These are phyloP conservation scores for Empis livida DNA, from an alignment of 2,888 invertebrate species.

Conservation along the genomic window DNA sequence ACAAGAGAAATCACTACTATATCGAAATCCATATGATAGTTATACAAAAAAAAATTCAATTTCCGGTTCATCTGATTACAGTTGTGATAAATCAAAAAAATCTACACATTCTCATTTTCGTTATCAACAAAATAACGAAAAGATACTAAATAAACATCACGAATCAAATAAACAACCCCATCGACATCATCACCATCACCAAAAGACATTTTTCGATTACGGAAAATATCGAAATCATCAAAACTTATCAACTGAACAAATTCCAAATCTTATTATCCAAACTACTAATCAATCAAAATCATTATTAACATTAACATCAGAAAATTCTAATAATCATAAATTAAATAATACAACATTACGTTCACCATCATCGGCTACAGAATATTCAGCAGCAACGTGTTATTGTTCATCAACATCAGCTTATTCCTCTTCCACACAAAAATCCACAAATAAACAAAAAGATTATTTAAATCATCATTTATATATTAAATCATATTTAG, in stretches of 20 bases:
- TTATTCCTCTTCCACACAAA: constrained; percentile 32
- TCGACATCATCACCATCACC: constrained; percentile 29
- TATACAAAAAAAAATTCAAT: constrained; percentile 22
- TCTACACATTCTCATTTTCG: constrained; percentile 4
- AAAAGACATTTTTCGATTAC: constrained; percentile 20
- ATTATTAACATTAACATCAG: neutral
- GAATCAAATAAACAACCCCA: constrained; percentile 13
- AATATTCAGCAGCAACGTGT: constrained; percentile 35
- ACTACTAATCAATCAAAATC: neutral
- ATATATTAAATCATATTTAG: constrained; percentile 42
- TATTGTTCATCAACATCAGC: constrained; percentile 27
- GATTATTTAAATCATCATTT: constrained; percentile 41
- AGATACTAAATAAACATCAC: neutral
- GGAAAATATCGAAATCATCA: constrained; percentile 24
- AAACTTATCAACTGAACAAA: neutral
- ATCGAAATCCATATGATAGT: constrained; percentile 19
- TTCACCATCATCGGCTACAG: constrained; percentile 27
- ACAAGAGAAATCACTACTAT: constrained; percentile 36
- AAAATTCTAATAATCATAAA: neutral
- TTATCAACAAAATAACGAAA: neutral
- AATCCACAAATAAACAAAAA: constrained; percentile 31
- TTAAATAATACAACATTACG: constrained; percentile 8
- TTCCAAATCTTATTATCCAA: neutral
- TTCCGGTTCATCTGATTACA: neutral
- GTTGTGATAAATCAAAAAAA: constrained; percentile 4